Conservation (phyloP, 2,113 vertebrate genomes). For the Chaetura pelagica region DNA sequence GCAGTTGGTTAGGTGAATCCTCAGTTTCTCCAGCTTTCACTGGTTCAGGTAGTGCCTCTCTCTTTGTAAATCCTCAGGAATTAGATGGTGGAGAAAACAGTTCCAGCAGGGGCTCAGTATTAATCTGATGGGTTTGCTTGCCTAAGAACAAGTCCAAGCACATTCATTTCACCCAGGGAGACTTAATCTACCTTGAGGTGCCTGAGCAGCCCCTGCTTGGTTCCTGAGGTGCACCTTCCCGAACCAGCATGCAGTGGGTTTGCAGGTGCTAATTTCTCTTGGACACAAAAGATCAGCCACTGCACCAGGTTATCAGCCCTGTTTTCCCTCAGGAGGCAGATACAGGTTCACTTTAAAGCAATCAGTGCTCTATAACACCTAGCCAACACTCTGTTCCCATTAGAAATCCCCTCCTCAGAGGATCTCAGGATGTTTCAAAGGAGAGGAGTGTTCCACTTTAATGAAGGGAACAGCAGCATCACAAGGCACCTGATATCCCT, state of each 20-base stretch:
- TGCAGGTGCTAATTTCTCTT: neutral
- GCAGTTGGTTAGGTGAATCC: neutral
- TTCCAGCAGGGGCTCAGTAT: neutral
- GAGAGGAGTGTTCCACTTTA: neutral
- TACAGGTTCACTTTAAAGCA: neutral
- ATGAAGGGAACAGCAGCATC: neutral
- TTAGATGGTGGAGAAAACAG: rapidly evolving
- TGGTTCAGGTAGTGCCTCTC: neutral
- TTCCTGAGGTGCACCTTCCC: neutral
- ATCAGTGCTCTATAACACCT: neutral
- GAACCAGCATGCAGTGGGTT: neutral
- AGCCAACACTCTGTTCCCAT: neutral
- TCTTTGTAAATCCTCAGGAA: neutral
- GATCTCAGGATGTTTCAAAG: neutral
- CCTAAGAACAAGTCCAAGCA: neutral
- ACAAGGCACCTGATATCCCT: neutral
- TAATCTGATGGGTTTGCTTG: neutral
- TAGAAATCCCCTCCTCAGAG: neutral
- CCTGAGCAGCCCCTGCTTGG: rapidly evolving
- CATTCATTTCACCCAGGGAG: neutral
- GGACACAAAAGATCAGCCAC: neutral
- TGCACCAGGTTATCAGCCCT: neutral
- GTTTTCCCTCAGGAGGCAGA: neutral
- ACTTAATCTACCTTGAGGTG: neutral
- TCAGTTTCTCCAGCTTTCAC: neutral